A percentile compares a stretch with the other conserved stretches of the same genome.
These are phyloP conservation scores for Cantharis rufa DNA, from an alignment of 2,888 invertebrate species.

Conservation along the genomic window DNA sequence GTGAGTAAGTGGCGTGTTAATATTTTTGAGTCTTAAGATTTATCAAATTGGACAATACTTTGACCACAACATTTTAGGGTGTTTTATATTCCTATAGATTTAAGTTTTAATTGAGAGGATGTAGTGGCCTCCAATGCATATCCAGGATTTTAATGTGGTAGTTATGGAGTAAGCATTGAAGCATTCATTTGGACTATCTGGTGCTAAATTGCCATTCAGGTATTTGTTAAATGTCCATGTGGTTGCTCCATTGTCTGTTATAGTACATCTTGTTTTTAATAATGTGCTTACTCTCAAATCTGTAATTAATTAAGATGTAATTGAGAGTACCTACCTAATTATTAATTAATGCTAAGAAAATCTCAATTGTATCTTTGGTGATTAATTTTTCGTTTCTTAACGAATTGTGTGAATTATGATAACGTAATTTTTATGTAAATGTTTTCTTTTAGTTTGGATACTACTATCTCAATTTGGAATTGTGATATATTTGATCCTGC, in stretches of 20 bases:
- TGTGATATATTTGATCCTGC: slow-evolving; percentile 43
- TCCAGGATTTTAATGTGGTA: slow-evolving; percentile 30
- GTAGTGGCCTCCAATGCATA: slow-evolving; percentile 35
- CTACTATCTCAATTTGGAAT: slow-evolving; percentile 38
- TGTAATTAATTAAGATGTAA: slow-evolving; percentile 26
- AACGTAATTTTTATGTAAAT: slow-evolving; percentile 11
- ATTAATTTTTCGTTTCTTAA: slow-evolving; percentile 17
- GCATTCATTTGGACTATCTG: slow-evolving; percentile 29
- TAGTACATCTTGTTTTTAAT: not conserved
- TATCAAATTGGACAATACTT: slow-evolving; percentile 52
- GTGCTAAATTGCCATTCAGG: slow-evolving; percentile 32
- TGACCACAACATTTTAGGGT: slow-evolving; percentile 42
- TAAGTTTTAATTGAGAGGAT: slow-evolving; percentile 37
- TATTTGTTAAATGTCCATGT: slow-evolving; percentile 25
- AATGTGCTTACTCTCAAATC: slow-evolving; percentile 31
- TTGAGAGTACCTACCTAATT: slow-evolving; percentile 15
- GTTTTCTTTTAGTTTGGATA: slow-evolving; percentile 24
- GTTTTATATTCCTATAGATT: slow-evolving; percentile 42
- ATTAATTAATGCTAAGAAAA: slow-evolving; percentile 20
- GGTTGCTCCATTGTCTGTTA: slow-evolving; percentile 18
- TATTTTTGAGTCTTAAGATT: slow-evolving; percentile 43
- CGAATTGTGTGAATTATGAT: slow-evolving; percentile 9
- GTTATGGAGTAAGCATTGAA: slow-evolving; percentile 33
- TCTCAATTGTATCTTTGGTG: slow-evolving; percentile 31
- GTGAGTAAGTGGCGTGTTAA: slow-evolving; percentile 47